A percentile compares a stretch with the other conserved stretches of the same genome.
Conservation (phyloP, 2,113 vertebrate species). For the Sminthopsis crassicaudata region DNA sequence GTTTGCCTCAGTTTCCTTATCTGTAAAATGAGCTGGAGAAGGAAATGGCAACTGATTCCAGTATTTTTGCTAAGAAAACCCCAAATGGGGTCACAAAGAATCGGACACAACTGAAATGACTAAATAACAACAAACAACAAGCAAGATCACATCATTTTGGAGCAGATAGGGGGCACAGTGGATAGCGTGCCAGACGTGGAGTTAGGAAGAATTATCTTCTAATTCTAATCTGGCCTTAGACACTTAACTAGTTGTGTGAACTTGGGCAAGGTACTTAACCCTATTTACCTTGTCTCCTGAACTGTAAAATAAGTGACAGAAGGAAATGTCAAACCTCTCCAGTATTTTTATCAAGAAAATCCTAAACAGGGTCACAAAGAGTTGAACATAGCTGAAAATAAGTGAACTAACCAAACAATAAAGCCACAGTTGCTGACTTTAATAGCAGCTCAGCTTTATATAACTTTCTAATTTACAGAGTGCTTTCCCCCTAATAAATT, state of each 20-base stretch:
- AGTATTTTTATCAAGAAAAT: background rate
- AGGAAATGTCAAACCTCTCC: background rate
- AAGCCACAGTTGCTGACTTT: too few species aligned
- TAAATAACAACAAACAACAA: background rate
- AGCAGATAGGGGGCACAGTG: background rate
- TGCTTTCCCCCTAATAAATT: too few species aligned
- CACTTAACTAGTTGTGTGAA: background rate
- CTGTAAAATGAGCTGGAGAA: background rate
- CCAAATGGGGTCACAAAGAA: background rate
- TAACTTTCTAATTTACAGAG: too few species aligned
- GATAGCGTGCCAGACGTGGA: background rate
- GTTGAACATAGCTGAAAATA: background rate
- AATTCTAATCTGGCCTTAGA: background rate
- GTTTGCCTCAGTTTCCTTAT: background rate
- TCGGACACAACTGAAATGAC: background rate
- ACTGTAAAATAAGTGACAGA: background rate
- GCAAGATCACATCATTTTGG: background rate
- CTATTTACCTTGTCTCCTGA: background rate
- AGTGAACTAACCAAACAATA: background rate
- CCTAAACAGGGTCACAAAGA: background rate
- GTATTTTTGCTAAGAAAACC: background rate
- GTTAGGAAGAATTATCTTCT: background rate
- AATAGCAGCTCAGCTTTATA: too few species aligned
- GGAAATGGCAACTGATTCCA: background rate
- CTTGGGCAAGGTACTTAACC: background rate